A percentile compares a stretch with the other conserved stretches of the same genome.
These are phyloP conservation scores for Drosophila sordidapex DNA, from an alignment of 2,888 invertebrate species.

Conservation along the genomic window DNA sequence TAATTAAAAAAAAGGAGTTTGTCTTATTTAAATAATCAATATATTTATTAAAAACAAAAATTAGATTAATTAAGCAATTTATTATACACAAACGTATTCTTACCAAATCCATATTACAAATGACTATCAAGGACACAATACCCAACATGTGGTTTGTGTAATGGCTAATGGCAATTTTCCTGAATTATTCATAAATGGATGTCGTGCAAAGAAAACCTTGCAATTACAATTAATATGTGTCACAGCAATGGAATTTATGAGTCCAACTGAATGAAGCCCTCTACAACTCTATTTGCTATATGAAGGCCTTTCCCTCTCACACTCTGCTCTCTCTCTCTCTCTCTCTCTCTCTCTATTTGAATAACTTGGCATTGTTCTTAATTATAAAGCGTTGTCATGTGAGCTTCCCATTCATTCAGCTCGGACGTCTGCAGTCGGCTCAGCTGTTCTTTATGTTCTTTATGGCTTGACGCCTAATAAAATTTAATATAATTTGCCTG, in stretches of 20 bases:
- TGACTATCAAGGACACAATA: not conserved
- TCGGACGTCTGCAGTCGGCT: conserved; percentile 37
- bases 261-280: conserved; percentile 45
- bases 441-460: conserved; percentile 79
- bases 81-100: not conserved
- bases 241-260: conserved; percentile 71
- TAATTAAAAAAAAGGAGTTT: not conserved
- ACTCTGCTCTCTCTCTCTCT: conserved; percentile 3
- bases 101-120: too few relatives aligned
- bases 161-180: not conserved
- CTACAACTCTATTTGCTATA: conserved; percentile 42
- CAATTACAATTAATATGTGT: conserved; percentile 71
- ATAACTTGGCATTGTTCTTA: conserved; percentile 77
- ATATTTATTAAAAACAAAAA: not conserved
- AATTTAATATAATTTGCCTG: conserved; percentile 79
- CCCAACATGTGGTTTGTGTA: not conserved
- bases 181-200: conserved; percentile 9
- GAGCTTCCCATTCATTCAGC: conserved; percentile 76
- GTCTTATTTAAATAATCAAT: not conserved
- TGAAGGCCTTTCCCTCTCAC: conserved; percentile 10
- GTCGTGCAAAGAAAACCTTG: conserved; percentile 38
- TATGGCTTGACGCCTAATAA: conserved; percentile 81
- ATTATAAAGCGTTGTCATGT: conserved; percentile 81
- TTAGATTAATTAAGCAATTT: not conserved
- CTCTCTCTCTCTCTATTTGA: conserved; percentile 46